Conservation (phyloP, 2,113 vertebrate genomes). For the Sprattus sprattus region DNA sequence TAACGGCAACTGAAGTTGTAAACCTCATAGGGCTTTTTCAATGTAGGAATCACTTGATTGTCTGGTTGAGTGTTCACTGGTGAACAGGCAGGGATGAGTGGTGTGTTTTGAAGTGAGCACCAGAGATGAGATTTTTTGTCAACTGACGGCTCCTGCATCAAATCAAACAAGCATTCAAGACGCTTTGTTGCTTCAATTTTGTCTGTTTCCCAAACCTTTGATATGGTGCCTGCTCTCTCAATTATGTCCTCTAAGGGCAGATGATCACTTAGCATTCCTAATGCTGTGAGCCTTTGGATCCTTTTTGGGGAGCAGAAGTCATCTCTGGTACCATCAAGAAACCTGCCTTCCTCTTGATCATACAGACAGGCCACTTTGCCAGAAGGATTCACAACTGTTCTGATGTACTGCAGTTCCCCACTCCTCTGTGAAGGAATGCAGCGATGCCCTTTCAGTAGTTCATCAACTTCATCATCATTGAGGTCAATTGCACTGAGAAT, state of each 20-base stretch:
- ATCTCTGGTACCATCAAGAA: slow-evolving; percentile 64
- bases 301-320: slow-evolving; percentile 67
- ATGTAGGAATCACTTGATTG: slow-evolving; percentile 31
- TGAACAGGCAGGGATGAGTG: slow-evolving; percentile 72
- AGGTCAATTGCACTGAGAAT: slow-evolving; percentile 76
- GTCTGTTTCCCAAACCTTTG: slow-evolving; percentile 54
- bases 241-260: slow-evolving; percentile 71
- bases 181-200: slow-evolving; percentile 52
- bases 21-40: slow-evolving; percentile 61
- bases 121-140: slow-evolving; percentile 51
- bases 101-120: slow-evolving; percentile 58
- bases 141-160: slow-evolving; percentile 59
- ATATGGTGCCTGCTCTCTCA: slow-evolving; percentile 62
- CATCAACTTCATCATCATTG: slow-evolving; percentile 60
- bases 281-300: slow-evolving; percentile 64
- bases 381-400: slow-evolving; percentile 71
- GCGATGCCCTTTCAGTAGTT: slow-evolving; percentile 60
- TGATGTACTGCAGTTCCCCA: slow-evolving; percentile 68
- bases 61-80: slow-evolving; percentile 32
- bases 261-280: slow-evolving; percentile 74
- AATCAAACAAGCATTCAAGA: slow-evolving; percentile 68
- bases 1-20: slow-evolving; percentile 51
- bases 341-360: slow-evolving; percentile 63
- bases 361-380: slow-evolving; percentile 72
- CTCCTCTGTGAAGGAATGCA: slow-evolving; percentile 71